These are phyloP conservation scores for Fratercula arctica DNA, from an alignment of 2,797 vertebrate genomes.

Conservation along the genomic window DNA sequence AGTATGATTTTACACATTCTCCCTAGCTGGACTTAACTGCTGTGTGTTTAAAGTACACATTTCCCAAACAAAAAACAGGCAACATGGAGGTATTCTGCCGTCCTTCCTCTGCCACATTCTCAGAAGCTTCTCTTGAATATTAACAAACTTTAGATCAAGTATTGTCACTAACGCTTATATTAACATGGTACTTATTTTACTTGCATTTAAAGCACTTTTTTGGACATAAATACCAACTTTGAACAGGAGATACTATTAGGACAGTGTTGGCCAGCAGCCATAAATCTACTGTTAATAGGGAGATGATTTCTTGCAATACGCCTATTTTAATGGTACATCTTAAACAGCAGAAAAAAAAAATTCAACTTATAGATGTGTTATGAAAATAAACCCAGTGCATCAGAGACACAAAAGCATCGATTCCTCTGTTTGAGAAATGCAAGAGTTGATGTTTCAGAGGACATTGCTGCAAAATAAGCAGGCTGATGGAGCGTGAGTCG, in stretches of 20 bases:
- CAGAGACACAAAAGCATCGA: not conserved
- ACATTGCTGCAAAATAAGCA: not conserved
- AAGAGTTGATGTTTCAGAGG: not conserved
- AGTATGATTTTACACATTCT: not conserved
- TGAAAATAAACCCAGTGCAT: not conserved
- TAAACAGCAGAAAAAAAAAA: not conserved
- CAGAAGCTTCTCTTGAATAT: not conserved
- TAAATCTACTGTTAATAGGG: not conserved
- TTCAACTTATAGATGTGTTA: not conserved
- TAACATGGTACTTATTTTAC: not conserved
- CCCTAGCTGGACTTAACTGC: not conserved
- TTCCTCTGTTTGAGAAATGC: not conserved
- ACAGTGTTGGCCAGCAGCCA: not conserved
- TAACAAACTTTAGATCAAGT: not conserved
- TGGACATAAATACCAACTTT: not conserved
- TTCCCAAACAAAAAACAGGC: not conserved
- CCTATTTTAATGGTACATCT: not conserved
- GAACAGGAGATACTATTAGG: not conserved
- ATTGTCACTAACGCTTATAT: not conserved
- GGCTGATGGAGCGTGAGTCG: not conserved
- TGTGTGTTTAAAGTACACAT: not conserved
- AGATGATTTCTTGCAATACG: not conserved
- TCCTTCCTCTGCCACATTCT: not conserved
- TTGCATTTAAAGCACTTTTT: not conserved
- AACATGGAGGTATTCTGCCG: fast-evolving